Conservation (phyloP, 1,140 invertebrate species). For the Leptinotarsa defecta region DNA sequence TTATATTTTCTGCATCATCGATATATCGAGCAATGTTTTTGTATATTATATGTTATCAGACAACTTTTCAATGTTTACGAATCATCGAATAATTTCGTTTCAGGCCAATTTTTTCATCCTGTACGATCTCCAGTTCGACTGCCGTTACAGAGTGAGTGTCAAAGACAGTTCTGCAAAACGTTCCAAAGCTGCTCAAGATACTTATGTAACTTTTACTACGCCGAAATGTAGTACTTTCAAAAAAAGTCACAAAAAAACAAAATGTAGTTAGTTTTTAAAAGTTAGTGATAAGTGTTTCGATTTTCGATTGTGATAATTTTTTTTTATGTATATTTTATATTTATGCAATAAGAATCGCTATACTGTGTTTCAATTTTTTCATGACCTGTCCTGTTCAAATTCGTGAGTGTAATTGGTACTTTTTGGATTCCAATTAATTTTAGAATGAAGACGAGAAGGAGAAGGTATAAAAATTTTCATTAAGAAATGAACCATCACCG, state of each 20-base stretch:
- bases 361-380: too few species aligned
- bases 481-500: too few species aligned
- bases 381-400: too few species aligned
- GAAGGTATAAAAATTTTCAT: too few species aligned
- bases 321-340: conserved; percentile 16
- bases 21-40: too few species aligned
- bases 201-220: conserved; percentile 46
- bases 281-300: neutral
- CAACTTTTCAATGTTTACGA: too few species aligned
- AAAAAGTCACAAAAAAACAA: conserved; percentile 38
- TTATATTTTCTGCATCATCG: too few species aligned
- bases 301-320: conserved; percentile 17
- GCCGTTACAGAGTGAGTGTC: conserved; percentile 46
- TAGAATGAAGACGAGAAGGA: too few species aligned
- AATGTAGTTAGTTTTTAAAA: conserved; percentile 33
- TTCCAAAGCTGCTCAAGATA: conserved; percentile 40
- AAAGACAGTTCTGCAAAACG: conserved; percentile 39
- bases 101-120: conserved; percentile 38
- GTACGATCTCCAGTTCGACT: conserved; percentile 47
- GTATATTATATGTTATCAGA: too few species aligned
- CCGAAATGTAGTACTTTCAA: conserved; percentile 44
- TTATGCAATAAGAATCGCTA: too few species aligned
- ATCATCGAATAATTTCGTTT: neutral
- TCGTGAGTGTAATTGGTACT: too few species aligned
- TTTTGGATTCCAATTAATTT: too few species aligned